phyloP scores from a whole-genome alignment of 2,113 vertebrate species.

The Hippocampus zosterae region DNA sequence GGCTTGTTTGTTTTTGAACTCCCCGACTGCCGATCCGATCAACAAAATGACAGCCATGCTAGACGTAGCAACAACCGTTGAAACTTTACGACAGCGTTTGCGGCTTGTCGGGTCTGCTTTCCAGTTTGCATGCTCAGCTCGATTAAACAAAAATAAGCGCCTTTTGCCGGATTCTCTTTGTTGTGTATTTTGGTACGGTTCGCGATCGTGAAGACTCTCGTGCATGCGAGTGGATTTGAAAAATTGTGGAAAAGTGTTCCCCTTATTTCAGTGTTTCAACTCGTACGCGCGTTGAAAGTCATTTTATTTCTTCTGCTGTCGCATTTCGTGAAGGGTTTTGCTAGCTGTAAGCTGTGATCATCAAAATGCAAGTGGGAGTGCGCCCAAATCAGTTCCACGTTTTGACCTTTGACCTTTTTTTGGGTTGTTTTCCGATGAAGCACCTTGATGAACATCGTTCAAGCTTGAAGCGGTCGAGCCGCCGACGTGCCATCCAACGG shows the following conservation, averaged over 20 bases:
- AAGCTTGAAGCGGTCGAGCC: not conserved
- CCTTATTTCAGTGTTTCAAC: not conserved
- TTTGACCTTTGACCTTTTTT: no score
- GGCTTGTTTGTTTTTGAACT: not conserved
- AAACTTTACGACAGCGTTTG: not conserved
- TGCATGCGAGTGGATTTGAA: no score
- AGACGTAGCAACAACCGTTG: not conserved
- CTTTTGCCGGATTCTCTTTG: no score
- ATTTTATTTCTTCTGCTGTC: no score
- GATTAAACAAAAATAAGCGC: not conserved
- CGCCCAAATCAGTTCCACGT: not conserved
- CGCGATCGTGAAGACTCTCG: no score
- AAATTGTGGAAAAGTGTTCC: no score
- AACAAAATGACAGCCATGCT: not conserved
- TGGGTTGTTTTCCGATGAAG: no score
- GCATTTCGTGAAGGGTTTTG: no score
- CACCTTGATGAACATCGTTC: not conserved
- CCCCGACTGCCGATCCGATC: not conserved
- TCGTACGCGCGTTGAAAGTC: not conserved
- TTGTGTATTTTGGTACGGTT: no score
- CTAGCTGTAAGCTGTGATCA: no score
- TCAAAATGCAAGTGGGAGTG: not conserved
- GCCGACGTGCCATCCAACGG: no score
- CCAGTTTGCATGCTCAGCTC: not conserved
- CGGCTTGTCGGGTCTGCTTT: not conserved